These are phyloP conservation scores for Karalla daura DNA, from an alignment of 2,797 vertebrate species.

Conservation along the genomic window DNA sequence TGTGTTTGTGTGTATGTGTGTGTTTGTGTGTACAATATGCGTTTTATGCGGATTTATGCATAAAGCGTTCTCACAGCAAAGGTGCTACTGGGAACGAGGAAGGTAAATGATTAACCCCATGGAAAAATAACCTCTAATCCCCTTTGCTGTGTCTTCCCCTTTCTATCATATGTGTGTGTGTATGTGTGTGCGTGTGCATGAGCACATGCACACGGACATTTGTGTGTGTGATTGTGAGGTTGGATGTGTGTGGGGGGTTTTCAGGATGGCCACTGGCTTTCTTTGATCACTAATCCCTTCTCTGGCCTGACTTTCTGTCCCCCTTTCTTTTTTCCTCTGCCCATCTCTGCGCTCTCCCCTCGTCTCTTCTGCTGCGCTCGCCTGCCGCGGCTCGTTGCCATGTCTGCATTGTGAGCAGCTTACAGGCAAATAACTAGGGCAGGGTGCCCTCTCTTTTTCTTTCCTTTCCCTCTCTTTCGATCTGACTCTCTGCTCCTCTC, in stretches of 20 bases:
- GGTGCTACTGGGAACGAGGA: slow-evolving; percentile 41
- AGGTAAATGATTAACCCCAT: slow-evolving; percentile 65
- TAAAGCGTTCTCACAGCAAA: slow-evolving; percentile 55
- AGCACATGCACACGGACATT: neutral
- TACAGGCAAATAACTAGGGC: slow-evolving; percentile 63
- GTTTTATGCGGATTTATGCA: slow-evolving; percentile 43
- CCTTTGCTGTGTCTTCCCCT: slow-evolving; percentile 23
- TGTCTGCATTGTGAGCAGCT: slow-evolving; percentile 71
- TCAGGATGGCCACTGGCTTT: slow-evolving; percentile 63
- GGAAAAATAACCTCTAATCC: slow-evolving; percentile 48
- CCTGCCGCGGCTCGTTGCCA: slow-evolving; percentile 44
- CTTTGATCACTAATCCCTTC: slow-evolving; percentile 79
- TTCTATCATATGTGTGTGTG: slow-evolving; percentile 26
- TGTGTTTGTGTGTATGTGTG: no score
- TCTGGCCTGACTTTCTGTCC: slow-evolving; percentile 74
- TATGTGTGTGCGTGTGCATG: slow-evolving; percentile 6
- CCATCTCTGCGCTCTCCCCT: slow-evolving; percentile 57
- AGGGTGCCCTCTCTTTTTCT: slow-evolving; percentile 47
- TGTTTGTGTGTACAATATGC: no score
- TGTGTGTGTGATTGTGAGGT: no score
- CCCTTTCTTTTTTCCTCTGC: slow-evolving; percentile 58
- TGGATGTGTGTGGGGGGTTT: slow-evolving; percentile 25
- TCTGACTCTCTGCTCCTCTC: slow-evolving; percentile 11
- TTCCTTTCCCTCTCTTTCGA: slow-evolving; percentile 8
- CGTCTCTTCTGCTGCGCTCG: slow-evolving; percentile 51